phyloP scores from a whole-genome alignment of 2,888 invertebrate genomes.

The Spodoptera exigua region DNA sequence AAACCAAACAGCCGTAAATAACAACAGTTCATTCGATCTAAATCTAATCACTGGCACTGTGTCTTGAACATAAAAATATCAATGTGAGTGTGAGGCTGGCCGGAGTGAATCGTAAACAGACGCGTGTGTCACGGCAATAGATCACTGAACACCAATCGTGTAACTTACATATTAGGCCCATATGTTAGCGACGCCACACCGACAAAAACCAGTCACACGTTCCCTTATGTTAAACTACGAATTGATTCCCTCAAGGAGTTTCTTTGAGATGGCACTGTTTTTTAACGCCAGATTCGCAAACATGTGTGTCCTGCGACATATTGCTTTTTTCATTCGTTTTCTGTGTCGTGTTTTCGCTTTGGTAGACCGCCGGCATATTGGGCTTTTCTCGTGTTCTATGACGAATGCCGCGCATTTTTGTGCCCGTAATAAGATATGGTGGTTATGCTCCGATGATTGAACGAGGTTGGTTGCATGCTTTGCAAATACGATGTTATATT shows the following conservation, averaged over 20 bases:
- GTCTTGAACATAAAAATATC: constrained; percentile 53
- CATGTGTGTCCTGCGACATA: constrained; percentile 78
- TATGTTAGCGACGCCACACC: constrained; percentile 66
- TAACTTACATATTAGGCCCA: constrained; percentile 78
- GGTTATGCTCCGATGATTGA: constrained; percentile 46
- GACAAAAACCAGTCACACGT: constrained; percentile 75
- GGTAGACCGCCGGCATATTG: constrained; percentile 76
- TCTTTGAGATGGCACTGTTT: constrained; percentile 75
- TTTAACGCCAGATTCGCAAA: constrained; percentile 79
- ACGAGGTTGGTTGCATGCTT: constrained; percentile 23
- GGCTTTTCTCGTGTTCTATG: constrained; percentile 70
- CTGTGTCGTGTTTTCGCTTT: constrained; percentile 77
- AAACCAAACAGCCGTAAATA: background rate
- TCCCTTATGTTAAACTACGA: constrained; percentile 79
- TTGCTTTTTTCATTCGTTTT: constrained; percentile 83
- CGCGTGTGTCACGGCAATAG: constrained; percentile 61
- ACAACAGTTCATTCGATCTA: constrained; percentile 22
- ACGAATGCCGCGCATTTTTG: constrained; percentile 68
- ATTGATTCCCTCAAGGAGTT: constrained; percentile 77
- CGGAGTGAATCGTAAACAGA: constrained; percentile 63
- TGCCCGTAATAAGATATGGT: constrained; percentile 64
- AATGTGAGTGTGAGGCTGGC: constrained; percentile 30
- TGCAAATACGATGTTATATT: no score
- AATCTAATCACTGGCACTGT: constrained; percentile 24
- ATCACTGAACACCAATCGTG: constrained; percentile 70